Conservation (phyloP, 1,140 invertebrate genomes). For the Caligus rogercresseyi region DNA sequence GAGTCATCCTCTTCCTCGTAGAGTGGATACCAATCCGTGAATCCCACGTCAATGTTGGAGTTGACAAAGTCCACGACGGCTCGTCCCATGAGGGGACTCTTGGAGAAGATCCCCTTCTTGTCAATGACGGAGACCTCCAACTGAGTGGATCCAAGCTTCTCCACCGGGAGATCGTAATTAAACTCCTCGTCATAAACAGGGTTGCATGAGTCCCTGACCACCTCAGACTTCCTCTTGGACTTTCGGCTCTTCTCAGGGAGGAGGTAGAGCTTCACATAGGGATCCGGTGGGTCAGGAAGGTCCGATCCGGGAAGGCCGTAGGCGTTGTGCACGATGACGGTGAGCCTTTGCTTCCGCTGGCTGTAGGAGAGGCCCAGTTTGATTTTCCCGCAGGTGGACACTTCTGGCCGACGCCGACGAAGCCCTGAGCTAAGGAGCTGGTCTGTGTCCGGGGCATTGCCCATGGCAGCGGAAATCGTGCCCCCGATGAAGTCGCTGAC, state of each 20-base stretch:
- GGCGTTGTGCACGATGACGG: constrained; percentile 25
- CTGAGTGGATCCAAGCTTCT: constrained; percentile 40
- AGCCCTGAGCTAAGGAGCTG: background rate
- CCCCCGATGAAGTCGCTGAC: background rate
- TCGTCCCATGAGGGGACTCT: constrained; percentile 4
- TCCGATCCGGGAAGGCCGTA: constrained; percentile 63
- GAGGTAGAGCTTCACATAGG: constrained; percentile 81
- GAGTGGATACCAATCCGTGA: constrained; percentile 2
- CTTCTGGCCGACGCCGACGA: constrained; percentile 15
- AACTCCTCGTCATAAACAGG: constrained; percentile 78
- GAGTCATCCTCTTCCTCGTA: constrained; percentile 13
- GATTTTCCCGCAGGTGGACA: constrained; percentile 16
- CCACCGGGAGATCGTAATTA: constrained; percentile 49
- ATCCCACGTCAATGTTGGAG: background rate
- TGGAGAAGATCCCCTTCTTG: constrained; percentile 38
- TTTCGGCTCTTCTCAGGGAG: constrained; percentile 68
- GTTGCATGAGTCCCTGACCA: constrained; percentile 60
- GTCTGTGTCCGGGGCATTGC: background rate
- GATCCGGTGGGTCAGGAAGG: constrained; percentile 71
- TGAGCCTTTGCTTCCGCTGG: constrained; percentile 13
- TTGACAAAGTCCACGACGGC: background rate
- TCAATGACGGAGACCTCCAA: constrained; percentile 63
- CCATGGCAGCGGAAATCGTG: background rate
- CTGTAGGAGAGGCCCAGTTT: constrained; percentile 16
- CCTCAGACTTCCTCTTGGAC: constrained; percentile 71